Evolutionary conservation across 2,113 vertebrate genomes (phyloP), one percentile per base, ranked within the genome.

Genomic region (Hiodon tergisus): DNA sequence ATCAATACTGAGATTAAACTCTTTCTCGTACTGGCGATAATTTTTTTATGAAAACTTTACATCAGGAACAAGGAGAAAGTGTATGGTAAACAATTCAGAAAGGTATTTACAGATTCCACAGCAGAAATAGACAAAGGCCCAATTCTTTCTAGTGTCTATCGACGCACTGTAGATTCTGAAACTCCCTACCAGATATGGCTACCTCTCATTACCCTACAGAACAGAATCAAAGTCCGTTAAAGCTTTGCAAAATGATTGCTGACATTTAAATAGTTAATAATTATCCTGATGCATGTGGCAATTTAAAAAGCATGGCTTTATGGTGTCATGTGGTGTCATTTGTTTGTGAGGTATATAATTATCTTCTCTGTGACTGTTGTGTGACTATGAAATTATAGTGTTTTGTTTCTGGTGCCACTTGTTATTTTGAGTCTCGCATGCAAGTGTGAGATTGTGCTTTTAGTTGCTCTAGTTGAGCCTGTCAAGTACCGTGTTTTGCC

Each of bases 181-280:
- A 66, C 31, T 11, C 9, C 2, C 63, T 31, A 6, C 17, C 17
- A 2, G 31, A 31, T 31, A 31, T 31, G 31, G 31, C 31, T 31
- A 31, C 9, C 61, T 48, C 11, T 48, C 8, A 4, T n/a, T 6
- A 17, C 5, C 59, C 59, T 14, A 4, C 59, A 70, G 57, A 70
- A 70, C 53, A 70, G 57, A 16, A 69, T 55, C 68, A 70, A 70
- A 55, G 69, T 57, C 69, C 52, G 11, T 70, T 16, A 9, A 70
- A 57, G 16, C 52, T 46, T 70, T 53, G 57, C 69, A 55, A 51
- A 54, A 70, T 31, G 31, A 55, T 57, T 17, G 16, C 69, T 57
- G 48, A 53, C 52, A 10, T 46, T 57, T 4, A 57, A 55, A 57
- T 53, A 17, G 69, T 70, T 57, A 70, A 57, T 70, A 55, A 70